phyloP scores from a whole-genome alignment of 2,888 invertebrate species.

The Clusia tigrina region DNA sequence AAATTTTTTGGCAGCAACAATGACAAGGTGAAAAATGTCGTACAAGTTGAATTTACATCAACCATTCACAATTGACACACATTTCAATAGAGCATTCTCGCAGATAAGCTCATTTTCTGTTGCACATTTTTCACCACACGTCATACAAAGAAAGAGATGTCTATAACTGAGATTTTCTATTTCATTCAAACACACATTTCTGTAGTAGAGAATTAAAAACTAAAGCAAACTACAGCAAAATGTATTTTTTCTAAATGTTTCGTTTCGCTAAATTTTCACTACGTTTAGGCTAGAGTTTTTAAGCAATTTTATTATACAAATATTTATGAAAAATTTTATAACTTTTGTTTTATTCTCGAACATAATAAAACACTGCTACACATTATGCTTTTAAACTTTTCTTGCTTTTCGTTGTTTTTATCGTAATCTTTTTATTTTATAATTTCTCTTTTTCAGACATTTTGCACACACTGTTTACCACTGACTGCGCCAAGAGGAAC shows the following conservation, averaged over 20 bases:
- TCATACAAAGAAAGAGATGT: slow-evolving; percentile 8
- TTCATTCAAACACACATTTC: slow-evolving; percentile 24
- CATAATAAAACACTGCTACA: background rate
- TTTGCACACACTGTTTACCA: background rate
- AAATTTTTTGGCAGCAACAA: slow-evolving; percentile 20
- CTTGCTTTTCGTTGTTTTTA: slow-evolving; percentile 3
- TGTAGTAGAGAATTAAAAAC: slow-evolving; percentile 32
- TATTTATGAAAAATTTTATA: too few relatives aligned
- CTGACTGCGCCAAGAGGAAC: too few relatives aligned
- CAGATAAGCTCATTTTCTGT: too few relatives aligned
- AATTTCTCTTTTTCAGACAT: slow-evolving; percentile 1
- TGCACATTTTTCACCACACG: background rate
- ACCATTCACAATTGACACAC: background rate
- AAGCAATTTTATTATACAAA: too few relatives aligned
- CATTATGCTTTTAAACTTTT: slow-evolving; percentile 17
- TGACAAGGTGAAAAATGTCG: background rate
- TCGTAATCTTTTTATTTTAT: slow-evolving; percentile 1
- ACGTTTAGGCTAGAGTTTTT: too few relatives aligned
- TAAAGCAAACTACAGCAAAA: slow-evolving; percentile 27
- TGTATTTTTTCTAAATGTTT: background rate
- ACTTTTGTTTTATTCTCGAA: too few relatives aligned
- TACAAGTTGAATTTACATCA: background rate
- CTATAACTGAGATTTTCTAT: background rate
- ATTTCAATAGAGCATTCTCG: too few relatives aligned
- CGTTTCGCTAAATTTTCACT: too few relatives aligned